Percentiles rank a stretch among this genome's conserved stretches.
phyloP scores from a whole-genome alignment of 2,113 vertebrate species.

The Equus quagga region DNA sequence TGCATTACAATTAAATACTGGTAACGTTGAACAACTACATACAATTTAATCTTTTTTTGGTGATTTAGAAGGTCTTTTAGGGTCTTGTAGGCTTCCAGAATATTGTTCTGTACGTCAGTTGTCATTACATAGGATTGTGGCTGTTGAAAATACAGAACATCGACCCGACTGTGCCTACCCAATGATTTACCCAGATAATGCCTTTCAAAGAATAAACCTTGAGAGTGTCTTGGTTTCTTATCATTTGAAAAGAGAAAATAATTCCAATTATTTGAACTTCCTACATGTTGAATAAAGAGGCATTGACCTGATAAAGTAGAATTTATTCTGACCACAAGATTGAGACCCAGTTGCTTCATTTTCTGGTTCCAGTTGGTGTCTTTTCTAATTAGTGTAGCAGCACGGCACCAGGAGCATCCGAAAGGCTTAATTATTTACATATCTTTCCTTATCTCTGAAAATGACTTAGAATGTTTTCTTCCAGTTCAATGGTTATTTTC shows the following conservation, averaged over 20 bases:
- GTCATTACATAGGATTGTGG: neutral
- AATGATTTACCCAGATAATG: neutral
- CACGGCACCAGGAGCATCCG: slow-evolving; percentile 44
- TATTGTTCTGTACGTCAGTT: neutral
- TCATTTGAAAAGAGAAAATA: slow-evolving; percentile 15
- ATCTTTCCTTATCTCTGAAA: slow-evolving; percentile 69
- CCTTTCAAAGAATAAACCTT: slow-evolving; percentile 13
- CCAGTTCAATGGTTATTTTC: slow-evolving; percentile 74
- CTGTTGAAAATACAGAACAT: neutral
- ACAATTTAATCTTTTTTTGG: neutral
- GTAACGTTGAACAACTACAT: neutral
- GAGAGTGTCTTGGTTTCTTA: neutral
- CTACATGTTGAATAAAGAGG: slow-evolving; percentile 28
- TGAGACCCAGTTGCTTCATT: slow-evolving; percentile 5
- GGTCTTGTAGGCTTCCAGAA: neutral
- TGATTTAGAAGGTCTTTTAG: neutral
- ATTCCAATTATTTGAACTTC: neutral
- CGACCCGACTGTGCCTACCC: neutral
- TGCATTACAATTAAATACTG: neutral
- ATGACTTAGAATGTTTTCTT: slow-evolving; percentile 69
- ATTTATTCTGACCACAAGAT: slow-evolving; percentile 61
- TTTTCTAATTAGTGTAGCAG: slow-evolving; percentile 77
- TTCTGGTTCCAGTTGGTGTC: slow-evolving; percentile 57
- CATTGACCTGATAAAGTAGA: neutral
- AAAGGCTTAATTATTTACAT: slow-evolving; percentile 68